Conservation (phyloP, 2,888 invertebrate genomes). For the Apodemia mormo region DNA sequence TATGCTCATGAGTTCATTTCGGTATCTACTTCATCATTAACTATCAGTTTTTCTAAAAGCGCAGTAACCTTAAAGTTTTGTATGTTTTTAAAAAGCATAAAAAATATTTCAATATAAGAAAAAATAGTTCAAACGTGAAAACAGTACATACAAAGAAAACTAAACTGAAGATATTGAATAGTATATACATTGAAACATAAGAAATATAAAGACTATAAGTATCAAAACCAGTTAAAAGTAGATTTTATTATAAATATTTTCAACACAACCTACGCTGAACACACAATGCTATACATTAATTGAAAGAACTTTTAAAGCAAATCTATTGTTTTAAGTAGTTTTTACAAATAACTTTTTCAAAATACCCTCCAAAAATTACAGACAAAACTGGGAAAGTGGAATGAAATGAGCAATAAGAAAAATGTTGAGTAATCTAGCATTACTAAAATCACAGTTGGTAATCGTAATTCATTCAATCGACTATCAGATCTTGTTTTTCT, state of each 20-base stretch:
- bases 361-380: not conserved
- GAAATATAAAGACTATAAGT: constrained; percentile 28
- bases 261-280: too few species aligned
- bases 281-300: too few species aligned
- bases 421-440: constrained; percentile 10
- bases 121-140: not conserved
- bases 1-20: not conserved
- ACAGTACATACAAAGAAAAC: not conserved
- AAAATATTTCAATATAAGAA: not conserved
- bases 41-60: not conserved
- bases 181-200: constrained; percentile 17
- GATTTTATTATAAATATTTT: too few species aligned
- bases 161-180: not conserved
- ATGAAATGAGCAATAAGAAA: constrained; percentile 1
- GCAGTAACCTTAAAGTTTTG: not conserved
- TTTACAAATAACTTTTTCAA: constrained; percentile 29
- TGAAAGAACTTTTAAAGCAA: too few species aligned
- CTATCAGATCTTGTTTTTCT: constrained; percentile 51
- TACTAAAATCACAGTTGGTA: constrained; percentile 60
- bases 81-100: not conserved
- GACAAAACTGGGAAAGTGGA: not conserved
- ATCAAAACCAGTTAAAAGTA: not conserved
- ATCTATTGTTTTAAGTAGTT: constrained; percentile 4
- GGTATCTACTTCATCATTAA: not conserved
- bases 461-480: constrained; percentile 54